These are phyloP conservation scores for Hydrotaea cyrtoneurina DNA, from an alignment of 2,888 invertebrate species.

Conservation along the genomic window DNA sequence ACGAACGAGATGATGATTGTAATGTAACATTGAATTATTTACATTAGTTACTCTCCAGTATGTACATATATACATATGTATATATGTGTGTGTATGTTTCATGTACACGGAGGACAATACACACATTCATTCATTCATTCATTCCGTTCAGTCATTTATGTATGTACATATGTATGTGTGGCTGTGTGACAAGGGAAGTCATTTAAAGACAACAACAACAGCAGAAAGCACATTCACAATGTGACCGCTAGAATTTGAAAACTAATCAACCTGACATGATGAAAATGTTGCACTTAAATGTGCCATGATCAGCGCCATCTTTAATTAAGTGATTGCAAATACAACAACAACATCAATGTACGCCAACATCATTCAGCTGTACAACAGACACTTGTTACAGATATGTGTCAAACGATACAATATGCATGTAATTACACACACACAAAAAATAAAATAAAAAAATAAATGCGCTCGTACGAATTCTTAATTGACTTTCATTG, in stretches of 20 bases:
- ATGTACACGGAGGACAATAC: too few species aligned
- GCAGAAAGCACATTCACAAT: constrained; percentile 58
- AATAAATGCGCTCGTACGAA: constrained; percentile 8
- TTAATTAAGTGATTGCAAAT: constrained; percentile 51
- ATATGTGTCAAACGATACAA: constrained; percentile 25
- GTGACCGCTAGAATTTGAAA: constrained; percentile 62
- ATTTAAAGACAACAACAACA: constrained; percentile 53
- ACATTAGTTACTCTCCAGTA: neutral
- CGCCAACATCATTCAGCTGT: neutral
- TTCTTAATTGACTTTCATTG: constrained; percentile 21
- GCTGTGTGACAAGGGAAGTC: constrained; percentile 36
- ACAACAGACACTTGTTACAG: neutral
- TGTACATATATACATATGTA: too few species aligned
- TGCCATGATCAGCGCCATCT: constrained; percentile 65
- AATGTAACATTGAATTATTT: constrained; percentile 62
- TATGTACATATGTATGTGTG: neutral
- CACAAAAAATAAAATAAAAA: constrained; percentile 15
- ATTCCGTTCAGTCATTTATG: too few species aligned
- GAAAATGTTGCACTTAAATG: constrained; percentile 52
- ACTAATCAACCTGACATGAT: constrained; percentile 58
- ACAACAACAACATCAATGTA: neutral
- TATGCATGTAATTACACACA: constrained; percentile 51
- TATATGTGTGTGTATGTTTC: too few species aligned
- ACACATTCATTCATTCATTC: neutral
- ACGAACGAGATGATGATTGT: neutral